Conservation (phyloP, 2,888 invertebrate species). For the Mamestra brassicae region DNA sequence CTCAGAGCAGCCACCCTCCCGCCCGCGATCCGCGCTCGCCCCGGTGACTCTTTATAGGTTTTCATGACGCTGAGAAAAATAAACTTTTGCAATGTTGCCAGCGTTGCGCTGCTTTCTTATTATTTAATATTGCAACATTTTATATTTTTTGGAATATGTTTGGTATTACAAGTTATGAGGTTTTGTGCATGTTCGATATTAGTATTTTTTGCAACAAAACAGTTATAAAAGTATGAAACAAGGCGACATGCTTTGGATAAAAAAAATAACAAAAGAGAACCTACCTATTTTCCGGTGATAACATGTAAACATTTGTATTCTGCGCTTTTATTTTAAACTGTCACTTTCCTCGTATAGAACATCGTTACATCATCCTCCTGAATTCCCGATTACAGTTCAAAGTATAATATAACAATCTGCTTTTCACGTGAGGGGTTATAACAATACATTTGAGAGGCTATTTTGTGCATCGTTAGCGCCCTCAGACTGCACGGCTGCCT, state of each 20-base stretch:
- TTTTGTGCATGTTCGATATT: constrained; percentile 1
- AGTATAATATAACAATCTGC: constrained; percentile 8
- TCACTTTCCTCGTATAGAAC: no score
- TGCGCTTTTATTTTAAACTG: background rate
- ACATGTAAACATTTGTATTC: background rate
- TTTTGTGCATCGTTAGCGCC: constrained; percentile 35
- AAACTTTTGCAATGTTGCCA: constrained; percentile 42
- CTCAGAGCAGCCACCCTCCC: background rate
- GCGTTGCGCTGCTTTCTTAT: constrained; percentile 35
- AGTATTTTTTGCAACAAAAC: background rate
- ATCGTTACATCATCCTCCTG: background rate
- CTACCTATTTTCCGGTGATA: no score
- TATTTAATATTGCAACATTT: constrained; percentile 36
- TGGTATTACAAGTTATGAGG: background rate
- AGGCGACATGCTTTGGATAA: no score
- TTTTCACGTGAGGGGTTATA: constrained; percentile 9
- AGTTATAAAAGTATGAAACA: background rate
- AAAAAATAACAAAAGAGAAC: no score
- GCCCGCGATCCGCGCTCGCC: background rate
- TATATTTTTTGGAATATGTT: constrained; percentile 1
- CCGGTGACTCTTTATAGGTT: constrained; percentile 48
- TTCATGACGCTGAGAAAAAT: constrained; percentile 56
- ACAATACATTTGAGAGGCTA: constrained; percentile 29
- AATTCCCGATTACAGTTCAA: background rate
- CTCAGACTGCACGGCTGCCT: background rate